Conservation (phyloP, 1,140 invertebrate genomes). For the Daktulosphaira vitifoliae region DNA sequence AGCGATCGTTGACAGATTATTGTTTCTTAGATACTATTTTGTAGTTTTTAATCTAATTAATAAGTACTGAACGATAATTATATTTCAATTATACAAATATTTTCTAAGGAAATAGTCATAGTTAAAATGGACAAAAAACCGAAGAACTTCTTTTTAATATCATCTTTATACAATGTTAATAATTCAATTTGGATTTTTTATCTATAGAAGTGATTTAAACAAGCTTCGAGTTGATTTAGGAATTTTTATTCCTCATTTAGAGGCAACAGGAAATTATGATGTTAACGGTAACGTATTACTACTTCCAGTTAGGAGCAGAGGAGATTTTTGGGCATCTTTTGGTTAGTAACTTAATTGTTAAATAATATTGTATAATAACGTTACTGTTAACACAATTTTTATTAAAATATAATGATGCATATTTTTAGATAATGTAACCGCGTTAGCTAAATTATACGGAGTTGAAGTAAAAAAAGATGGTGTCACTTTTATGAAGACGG, state of each 20-base stretch:
- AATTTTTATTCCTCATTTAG: conserved; percentile 53
- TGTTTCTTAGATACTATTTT: no score
- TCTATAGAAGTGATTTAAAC: conserved; percentile 53
- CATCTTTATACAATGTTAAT: no score
- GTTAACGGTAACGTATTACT: conserved; percentile 63
- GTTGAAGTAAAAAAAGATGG: conserved; percentile 52
- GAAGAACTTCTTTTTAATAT: no score
- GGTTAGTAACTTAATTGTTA: conserved; percentile 47
- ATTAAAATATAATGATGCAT: neutral
- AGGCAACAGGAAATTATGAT: conserved; percentile 61
- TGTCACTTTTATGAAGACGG: conserved; percentile 56
- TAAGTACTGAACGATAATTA: no score
- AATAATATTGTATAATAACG: no score
- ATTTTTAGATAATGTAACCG: conserved; percentile 56
- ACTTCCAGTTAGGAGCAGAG: conserved; percentile 63
- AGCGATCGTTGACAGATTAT: no score
- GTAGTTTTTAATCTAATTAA: no score
- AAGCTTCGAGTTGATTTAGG: conserved; percentile 56
- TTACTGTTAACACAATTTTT: no score
- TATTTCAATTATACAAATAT: no score
- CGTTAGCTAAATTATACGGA: conserved; percentile 60
- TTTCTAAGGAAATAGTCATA: no score
- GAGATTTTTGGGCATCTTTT: conserved; percentile 68
- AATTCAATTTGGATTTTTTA: neutral
- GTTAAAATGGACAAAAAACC: no score